A percentile compares a stretch with the other conserved stretches of the same genome.
phyloP scores from a whole-genome alignment of 2,113 vertebrate genomes.

The Chloropsis cyanopogon region DNA sequence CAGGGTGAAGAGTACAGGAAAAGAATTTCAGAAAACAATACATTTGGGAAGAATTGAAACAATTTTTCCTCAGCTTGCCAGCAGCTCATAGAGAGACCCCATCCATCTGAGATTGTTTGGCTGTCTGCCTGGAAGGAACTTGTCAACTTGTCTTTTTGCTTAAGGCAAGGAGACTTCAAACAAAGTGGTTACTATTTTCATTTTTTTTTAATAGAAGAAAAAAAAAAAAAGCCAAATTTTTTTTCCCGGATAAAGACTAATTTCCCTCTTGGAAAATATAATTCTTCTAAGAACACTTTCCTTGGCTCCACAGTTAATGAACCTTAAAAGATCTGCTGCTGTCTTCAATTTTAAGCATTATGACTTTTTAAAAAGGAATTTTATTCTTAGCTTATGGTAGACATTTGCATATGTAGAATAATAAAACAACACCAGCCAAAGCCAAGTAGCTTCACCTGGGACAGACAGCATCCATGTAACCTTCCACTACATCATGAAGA shows the following conservation, averaged over 20 bases:
- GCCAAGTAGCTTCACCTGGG: neutral
- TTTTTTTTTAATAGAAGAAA: neutral
- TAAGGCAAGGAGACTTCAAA: constrained; percentile 35
- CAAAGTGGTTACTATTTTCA: neutral
- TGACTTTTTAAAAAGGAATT: neutral
- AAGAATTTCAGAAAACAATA: neutral
- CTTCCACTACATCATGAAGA: neutral
- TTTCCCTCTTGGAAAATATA: neutral
- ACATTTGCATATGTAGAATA: neutral
- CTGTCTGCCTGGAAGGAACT: constrained; percentile 45
- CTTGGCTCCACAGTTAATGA: neutral
- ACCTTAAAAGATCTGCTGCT: neutral
- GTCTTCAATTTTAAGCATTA: neutral
- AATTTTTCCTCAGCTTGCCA: neutral
- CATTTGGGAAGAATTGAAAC: constrained; percentile 11
- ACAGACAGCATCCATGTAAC: neutral
- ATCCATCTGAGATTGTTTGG: constrained; percentile 41
- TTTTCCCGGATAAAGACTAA: neutral
- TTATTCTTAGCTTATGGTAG: neutral
- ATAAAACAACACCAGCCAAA: neutral
- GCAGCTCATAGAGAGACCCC: neutral
- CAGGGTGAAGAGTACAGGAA: neutral
- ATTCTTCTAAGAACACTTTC: neutral
- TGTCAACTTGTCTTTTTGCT: constrained; percentile 45
- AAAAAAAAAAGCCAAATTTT: neutral